Conservation (phyloP, 2,113 vertebrate species). For the Hassar affinis region DNA sequence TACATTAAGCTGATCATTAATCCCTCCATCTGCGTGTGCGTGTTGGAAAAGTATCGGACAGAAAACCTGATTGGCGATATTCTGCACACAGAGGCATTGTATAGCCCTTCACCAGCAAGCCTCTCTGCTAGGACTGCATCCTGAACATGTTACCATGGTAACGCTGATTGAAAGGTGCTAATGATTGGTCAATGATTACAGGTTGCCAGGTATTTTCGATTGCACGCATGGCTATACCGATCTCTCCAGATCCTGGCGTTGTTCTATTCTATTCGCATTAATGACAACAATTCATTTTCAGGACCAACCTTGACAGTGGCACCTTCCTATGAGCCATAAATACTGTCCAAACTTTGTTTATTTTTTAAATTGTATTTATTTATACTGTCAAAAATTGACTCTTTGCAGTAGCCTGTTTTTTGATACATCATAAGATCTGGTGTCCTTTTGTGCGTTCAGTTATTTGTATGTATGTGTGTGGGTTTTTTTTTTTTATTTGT, state of each 20-base stretch:
- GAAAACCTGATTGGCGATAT: neutral
- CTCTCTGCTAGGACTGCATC: conserved; percentile 21
- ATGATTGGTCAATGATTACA: conserved; percentile 30
- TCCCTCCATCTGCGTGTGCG: neutral
- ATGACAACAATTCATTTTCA: conserved; percentile 21
- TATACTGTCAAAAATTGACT: conserved; percentile 52
- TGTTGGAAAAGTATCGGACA: neutral
- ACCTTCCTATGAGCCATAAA: conserved; percentile 57
- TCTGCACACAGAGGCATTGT: conserved; percentile 14
- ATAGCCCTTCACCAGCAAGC: conserved; percentile 16
- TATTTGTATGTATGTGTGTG: conserved; percentile 3
- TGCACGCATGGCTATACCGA: neutral
- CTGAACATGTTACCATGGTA: conserved; percentile 17
- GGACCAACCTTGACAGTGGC: conserved; percentile 41
- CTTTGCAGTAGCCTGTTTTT: conserved; percentile 46
- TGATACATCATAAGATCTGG: conserved; percentile 36
- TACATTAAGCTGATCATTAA: conserved; percentile 7
- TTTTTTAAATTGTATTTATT: conserved; percentile 61
- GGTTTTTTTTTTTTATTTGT: conserved; percentile 5
- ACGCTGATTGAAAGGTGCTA: conserved; percentile 26
- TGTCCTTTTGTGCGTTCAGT: conserved; percentile 38
- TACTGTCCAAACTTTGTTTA: conserved; percentile 52
- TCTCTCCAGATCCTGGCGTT: neutral
- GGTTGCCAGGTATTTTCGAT: conserved; percentile 39
- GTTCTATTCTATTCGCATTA: conserved; percentile 8